Base-by-base conservation (phyloP, 2,113 vertebrate genomes). In the Eulemur macaco region DNA sequence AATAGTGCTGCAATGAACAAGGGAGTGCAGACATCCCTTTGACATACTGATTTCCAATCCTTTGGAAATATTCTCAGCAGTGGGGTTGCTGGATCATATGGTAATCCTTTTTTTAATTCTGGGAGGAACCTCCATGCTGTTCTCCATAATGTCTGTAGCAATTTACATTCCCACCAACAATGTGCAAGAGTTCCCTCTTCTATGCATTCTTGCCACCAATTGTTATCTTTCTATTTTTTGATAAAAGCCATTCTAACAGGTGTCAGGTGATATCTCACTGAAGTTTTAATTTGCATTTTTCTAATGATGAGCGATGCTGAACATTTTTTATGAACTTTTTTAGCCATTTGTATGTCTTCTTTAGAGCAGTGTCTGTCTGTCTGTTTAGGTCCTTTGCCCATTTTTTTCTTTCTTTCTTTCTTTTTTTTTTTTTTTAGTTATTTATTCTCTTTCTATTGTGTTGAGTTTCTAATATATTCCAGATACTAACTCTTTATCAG, bases 181-280 rank as follows among this genome's bases (percentile, higher is more conserved):
- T n/a, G 50, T 4, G 1, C 27, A 64, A 21, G 21, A 14, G 1
- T 14, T 0, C 5, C 8, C 18, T 25, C 20, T 47, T 14, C n/a
- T n/a, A 7, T 54, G 3, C 5, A 9, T 66, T 27, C 15, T 12
- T 45, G 37, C 1, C 29, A 37, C n/a, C 9, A 37, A 23, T 29
- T 45, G 13, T 47, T 74, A 14, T 15, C 25, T 47, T 45, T 47
- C 42, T 13, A 17, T 13, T 15, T 3, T 45, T 39, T 80, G 6
- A 54, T 21, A 37, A 58, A 39, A 81, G 8, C 6, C n/a, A 58
- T 58, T 56, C 34, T 8, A 29, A 58, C 21, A 39, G 54, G n/a
- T 37, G 6, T 17, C 18, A 34, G 29, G 25, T 50, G 29, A 37
- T 34, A 17, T 8, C 45, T 77, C 18, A 31, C 31, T 81, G 20